phyloP scores from a whole-genome alignment of 2,888 invertebrate genomes.

The Atethmia centrago region DNA sequence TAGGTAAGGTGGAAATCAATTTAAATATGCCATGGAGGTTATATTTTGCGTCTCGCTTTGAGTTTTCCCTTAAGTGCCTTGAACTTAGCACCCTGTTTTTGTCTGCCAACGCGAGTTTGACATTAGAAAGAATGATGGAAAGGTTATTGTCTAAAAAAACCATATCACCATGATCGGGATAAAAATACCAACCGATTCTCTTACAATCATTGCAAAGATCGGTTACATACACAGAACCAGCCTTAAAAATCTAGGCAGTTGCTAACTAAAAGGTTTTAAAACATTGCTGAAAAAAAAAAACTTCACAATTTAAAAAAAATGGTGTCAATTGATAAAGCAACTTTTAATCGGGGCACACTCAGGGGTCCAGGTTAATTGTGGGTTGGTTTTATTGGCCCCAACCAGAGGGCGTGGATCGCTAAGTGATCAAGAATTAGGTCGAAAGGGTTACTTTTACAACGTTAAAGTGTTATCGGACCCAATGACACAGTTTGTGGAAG shows the following conservation, averaged over 20 bases:
- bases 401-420: conserved; percentile 65
- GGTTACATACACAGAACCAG: not conserved
- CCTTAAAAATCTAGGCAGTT: too few species aligned
- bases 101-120: not conserved
- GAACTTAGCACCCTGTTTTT: not conserved
- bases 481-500: conserved; percentile 36
- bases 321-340: conserved; percentile 47
- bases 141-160: not conserved
- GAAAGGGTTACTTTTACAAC: conserved; percentile 48
- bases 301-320: not conserved
- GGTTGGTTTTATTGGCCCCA: conserved; percentile 76
- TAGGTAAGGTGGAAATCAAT: conserved; percentile 12
- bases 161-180: not conserved
- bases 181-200: too few species aligned
- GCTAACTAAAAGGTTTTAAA: not conserved
- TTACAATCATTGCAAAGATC: not conserved
- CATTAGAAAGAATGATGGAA: not conserved
- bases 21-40: conserved; percentile 11
- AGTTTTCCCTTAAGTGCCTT: not conserved
- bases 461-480: conserved; percentile 48
- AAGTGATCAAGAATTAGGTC: conserved; percentile 69
- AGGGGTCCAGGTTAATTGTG: conserved; percentile 75
- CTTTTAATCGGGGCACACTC: conserved; percentile 41
- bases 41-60: not conserved
- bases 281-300: not conserved